Evolutionary conservation across 2,888 invertebrate genomes (phyloP), one percentile per base, ranked within the genome.

Genomic region (Junonia oenone): DNA sequence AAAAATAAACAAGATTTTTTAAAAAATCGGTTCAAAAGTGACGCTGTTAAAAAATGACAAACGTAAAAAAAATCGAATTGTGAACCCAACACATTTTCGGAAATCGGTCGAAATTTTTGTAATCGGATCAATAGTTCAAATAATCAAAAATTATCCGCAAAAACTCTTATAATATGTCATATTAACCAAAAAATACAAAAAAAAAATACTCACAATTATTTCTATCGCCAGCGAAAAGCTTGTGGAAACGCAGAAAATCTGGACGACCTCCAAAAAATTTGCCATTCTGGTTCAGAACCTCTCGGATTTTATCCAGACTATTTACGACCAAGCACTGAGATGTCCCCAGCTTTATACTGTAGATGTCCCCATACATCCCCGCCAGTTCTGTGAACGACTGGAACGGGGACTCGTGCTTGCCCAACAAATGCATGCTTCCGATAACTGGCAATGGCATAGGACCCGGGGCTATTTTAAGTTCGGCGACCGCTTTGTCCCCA

Each of bases 201-300:
- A 31, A 38, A 31, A 51, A 53, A 61, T 78, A 94, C 97, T 96
- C 83, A 97, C 96, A 96, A 76, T 96, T 96, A 81, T 96, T 95
- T 53, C 96, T 90, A 81, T 96, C 94, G 29, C 96, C 96, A 26
- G 95, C 96, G 77, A 97, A 97, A 6, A 97, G 93, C 63, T 93
- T 92, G 72, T 96, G 94, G 76, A 95, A 97, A 13, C 97, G 87
- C 64, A 94, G 76, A 77, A 96, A 96, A 75, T 96, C 93, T 0
- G 97, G 96, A 8, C 97, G 90, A 9, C 96, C 95, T 1, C 95
- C 96, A 78, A 97, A 96, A 68, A 94, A 94, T 61, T 93, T 94
- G 3, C 96, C 96, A 70, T 95, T 95, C 59, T 94, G 93, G 72
- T 95, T 95, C 19, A 96, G 85, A 47, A 96, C 95, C 72, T 95